phyloP scores from a whole-genome alignment of 2,888 invertebrate genomes.

The Monochamus alternatus region DNA sequence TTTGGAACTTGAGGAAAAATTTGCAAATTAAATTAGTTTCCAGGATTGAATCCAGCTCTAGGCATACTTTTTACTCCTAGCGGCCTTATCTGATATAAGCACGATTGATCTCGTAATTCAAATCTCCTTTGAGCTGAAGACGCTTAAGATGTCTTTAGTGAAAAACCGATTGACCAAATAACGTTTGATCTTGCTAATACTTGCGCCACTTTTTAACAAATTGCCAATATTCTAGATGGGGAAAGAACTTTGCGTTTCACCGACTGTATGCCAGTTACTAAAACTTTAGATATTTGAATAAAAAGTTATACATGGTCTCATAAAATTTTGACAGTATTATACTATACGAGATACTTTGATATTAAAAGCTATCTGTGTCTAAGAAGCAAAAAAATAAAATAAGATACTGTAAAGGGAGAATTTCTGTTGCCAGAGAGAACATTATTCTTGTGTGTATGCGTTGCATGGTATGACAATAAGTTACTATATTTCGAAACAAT shows the following conservation, averaged over 20 bases:
- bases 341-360: neutral
- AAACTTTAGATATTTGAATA: neutral
- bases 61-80: slow-evolving; percentile 16
- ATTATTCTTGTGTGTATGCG: no score
- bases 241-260: slow-evolving; percentile 20
- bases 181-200: slow-evolving; percentile 55
- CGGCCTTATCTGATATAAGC: slow-evolving; percentile 10
- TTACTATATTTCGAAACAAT: no score
- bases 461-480: no score
- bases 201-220: slow-evolving; percentile 54
- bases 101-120: slow-evolving; percentile 35
- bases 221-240: slow-evolving; percentile 51
- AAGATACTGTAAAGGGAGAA: no score
- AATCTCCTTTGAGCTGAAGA: slow-evolving; percentile 44
- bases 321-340: neutral
- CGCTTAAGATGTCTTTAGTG: slow-evolving; percentile 47
- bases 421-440: no score
- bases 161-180: slow-evolving; percentile 53
- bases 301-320: neutral
- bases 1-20: neutral
- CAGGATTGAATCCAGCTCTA: neutral
- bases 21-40: slow-evolving; percentile 8
- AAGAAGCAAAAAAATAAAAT: no score
- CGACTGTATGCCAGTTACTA: slow-evolving; percentile 8
- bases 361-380: neutral